Conservation (phyloP, 2,113 vertebrate species). For the Phylloscopus trochiloides region DNA sequence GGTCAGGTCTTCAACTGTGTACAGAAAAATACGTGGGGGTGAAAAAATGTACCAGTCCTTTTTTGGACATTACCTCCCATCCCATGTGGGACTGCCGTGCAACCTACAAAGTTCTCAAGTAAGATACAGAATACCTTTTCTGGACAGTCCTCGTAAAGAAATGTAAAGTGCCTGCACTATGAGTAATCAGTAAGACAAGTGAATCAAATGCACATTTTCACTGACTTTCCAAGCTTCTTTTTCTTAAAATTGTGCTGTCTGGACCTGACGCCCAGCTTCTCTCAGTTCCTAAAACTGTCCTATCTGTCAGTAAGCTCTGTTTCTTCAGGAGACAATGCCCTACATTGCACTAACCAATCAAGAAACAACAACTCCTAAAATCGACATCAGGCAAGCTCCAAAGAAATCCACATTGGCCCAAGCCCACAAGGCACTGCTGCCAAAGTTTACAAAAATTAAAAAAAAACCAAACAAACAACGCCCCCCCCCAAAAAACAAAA, state of each 20-base stretch:
- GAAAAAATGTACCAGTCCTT: not conserved
- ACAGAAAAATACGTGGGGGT: not conserved
- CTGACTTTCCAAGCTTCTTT: not conserved
- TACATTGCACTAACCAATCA: not conserved
- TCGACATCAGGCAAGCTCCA: not conserved
- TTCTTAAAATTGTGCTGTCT: not conserved
- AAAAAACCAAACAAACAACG: too few relatives aligned
- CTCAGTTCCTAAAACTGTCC: not conserved
- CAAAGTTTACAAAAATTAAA: not conserved
- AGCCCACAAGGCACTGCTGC: not conserved
- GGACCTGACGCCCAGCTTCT: not conserved
- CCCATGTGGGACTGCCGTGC: fast-evolving
- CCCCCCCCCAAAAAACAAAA: too few relatives aligned
- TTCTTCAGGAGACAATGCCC: not conserved
- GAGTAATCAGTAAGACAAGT: not conserved
- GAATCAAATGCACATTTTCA: not conserved
- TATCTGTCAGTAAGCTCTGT: not conserved
- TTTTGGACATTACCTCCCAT: not conserved
- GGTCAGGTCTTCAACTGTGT: not conserved
- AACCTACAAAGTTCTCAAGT: not conserved
- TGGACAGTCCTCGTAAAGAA: not conserved
- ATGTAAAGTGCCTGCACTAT: not conserved
- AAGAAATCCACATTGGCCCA: not conserved
- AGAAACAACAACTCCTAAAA: not conserved
- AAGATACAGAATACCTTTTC: not conserved